Evolutionary conservation across 2,113 vertebrate genomes (phyloP).

Genomic region (Lepus americanus): DNA sequence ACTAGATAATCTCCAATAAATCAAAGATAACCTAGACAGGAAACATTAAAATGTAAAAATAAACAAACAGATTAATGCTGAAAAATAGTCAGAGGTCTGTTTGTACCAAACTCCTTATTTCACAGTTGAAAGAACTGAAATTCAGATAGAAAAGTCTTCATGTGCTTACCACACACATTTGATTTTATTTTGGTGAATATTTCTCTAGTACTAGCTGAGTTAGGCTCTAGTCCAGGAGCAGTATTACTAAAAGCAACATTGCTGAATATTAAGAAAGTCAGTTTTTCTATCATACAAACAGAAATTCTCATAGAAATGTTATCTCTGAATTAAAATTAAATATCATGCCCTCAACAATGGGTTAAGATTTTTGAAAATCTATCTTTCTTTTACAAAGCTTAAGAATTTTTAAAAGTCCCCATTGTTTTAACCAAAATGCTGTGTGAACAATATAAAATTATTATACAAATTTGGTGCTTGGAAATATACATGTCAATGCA

Average conservation of each 20-base stretch:
- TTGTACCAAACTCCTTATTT: neutral
- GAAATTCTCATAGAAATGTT: slow-evolving; percentile 40
- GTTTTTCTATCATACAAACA: neutral
- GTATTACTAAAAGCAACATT: neutral
- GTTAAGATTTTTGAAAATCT: neutral
- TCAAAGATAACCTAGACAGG: neutral
- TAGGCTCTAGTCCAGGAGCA: neutral
- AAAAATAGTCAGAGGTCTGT: neutral
- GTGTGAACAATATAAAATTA: neutral
- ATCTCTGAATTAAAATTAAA: slow-evolving; percentile 53
- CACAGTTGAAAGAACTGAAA: slow-evolving; percentile 19
- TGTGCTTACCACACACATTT: neutral
- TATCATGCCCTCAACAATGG: neutral
- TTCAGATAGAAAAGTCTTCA: neutral
- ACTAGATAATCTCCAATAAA: neutral
- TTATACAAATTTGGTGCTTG: slow-evolving; percentile 10
- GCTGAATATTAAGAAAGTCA: slow-evolving; percentile 20
- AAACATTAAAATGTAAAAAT: slow-evolving; percentile 36
- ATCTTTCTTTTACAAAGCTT: neutral
- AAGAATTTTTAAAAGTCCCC: neutral
- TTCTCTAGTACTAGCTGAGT: slow-evolving; percentile 1
- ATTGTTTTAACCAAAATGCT: neutral
- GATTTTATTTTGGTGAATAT: slow-evolving; percentile 4
- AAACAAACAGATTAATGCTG: neutral
- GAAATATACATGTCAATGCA: neutral